Percentiles rank a stretch among this genome's conserved stretches.
phyloP scores from a whole-genome alignment of 37 sponge, comb jelly and placozoan genomes.

The Cladorhizidae sp. region DNA sequence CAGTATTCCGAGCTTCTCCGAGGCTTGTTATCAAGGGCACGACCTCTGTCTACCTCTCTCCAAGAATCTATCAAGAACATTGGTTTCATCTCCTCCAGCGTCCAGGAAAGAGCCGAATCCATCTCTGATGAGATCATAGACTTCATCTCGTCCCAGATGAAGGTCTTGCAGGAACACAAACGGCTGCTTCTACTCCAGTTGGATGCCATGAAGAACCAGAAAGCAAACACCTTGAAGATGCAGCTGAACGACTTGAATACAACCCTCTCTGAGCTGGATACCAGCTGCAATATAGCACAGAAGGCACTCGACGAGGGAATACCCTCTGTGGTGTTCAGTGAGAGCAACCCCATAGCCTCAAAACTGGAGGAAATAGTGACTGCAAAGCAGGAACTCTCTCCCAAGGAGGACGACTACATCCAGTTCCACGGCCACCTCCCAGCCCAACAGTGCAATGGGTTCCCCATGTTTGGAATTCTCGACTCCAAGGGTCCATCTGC shows the following conservation, averaged over 20 bases:
- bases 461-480: constrained; percentile 56
- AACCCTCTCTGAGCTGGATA: constrained; percentile 18
- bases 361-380: constrained; percentile 50
- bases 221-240: constrained; percentile 24
- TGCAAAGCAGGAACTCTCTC: constrained; percentile 15
- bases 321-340: constrained; percentile 2
- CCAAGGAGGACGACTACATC: constrained; percentile 75
- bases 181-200: constrained; percentile 47
- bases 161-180: constrained; percentile 77
- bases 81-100: constrained; percentile 14
- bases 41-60: constrained; percentile 26
- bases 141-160: constrained; percentile 53
- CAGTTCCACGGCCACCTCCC: constrained; percentile 38
- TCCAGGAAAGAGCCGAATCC: constrained; percentile 19
- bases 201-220: constrained; percentile 34
- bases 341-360: neutral
- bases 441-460: constrained; percentile 29
- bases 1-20: constrained; percentile 27
- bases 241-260: constrained; percentile 28
- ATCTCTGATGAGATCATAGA: constrained; percentile 69
- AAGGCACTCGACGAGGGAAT: constrained; percentile 19
- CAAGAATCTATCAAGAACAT: constrained; percentile 46
- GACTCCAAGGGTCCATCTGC: constrained; percentile 59
- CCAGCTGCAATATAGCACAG: constrained; percentile 3
- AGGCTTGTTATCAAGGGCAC: constrained; percentile 25